Evolutionary conservation across 2,113 vertebrate genomes (phyloP), one percentile per base, ranked within the genome.

Genomic region (Ochotona princeps): DNA sequence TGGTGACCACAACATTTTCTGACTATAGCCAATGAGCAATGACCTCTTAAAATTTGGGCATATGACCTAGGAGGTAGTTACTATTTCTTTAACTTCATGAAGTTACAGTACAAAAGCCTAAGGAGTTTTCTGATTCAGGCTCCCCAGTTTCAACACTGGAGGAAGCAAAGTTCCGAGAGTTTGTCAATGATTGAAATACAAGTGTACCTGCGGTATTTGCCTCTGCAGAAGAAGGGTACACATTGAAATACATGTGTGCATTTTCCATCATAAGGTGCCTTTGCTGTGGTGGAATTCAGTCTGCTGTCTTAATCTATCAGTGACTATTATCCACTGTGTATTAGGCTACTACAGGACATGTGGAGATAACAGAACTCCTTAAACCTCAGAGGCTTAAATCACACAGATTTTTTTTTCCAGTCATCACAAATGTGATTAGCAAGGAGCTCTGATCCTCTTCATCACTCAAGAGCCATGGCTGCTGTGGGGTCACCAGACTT

Each of bases 11-110:
- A n/a, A 87, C 38, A 20, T 95, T 89, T 89, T 81, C 70, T 89
- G 38, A 89, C 35, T 83, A 63, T 1, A 69, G 49, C 18, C 20
- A 25, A 35, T 81, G 61, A 57, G 81, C 25, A 57, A 13, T 76
- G 83, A 78, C 17, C 38, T 88, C 80, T 89, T 92, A 76, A 76
- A 83, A 93, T 83, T 65, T 70, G 5, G 90, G 11, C 60, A 83
- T 74, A 84, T 92, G 65, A 65, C 26, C 49, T 70, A 51, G 30
- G 65, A 78, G 32, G 72, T 78, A 65, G 28, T 75, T 69, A 72
- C 57, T 32, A 26, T 57, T 84, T 35, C 70, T 92, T 89, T 28
- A 47, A 61, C 69, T 44, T 8, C 57, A 18, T 63, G 23, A 35
- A 89, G 25, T 89, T 25, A 6, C 11, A 75, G 25, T 35, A 32